These are phyloP conservation scores for Geophilus truncorum DNA, from an alignment of 2,888 invertebrate species.

Conservation along the genomic window DNA sequence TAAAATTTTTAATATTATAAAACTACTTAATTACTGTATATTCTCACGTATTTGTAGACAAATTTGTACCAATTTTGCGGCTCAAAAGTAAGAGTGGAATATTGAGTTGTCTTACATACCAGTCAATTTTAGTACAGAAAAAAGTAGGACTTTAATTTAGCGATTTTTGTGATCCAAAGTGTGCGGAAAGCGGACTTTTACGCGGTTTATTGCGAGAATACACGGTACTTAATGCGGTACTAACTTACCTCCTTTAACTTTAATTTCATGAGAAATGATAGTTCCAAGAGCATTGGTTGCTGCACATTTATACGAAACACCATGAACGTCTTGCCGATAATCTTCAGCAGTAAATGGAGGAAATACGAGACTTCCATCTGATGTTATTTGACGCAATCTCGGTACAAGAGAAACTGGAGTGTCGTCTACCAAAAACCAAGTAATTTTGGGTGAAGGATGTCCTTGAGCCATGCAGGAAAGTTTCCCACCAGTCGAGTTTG, in stretches of 20 bases:
- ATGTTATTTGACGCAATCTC: background rate
- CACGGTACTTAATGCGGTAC: too few relatives aligned
- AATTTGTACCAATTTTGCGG: too few relatives aligned
- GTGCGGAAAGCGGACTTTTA: too few relatives aligned
- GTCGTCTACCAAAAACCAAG: background rate
- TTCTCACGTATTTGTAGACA: too few relatives aligned
- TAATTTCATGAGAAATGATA: background rate
- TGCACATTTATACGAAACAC: background rate
- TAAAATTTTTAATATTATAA: background rate
- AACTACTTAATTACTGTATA: background rate
- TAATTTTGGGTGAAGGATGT: background rate
- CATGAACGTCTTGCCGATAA: background rate
- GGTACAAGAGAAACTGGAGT: background rate
- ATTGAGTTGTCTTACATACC: too few relatives aligned
- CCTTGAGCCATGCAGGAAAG: background rate
- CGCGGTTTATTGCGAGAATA: too few relatives aligned
- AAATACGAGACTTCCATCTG: background rate
- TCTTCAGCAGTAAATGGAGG: background rate
- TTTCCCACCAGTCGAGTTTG: background rate
- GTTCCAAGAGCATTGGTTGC: background rate
- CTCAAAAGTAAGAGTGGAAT: too few relatives aligned
- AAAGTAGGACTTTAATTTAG: too few relatives aligned
- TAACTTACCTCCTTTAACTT: background rate
- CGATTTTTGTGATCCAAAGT: too few relatives aligned
- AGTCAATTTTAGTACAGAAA: too few relatives aligned